Evolutionary conservation across 2,797 vertebrate species (phyloP).

Genomic region (Sitta carolinensis): DNA sequence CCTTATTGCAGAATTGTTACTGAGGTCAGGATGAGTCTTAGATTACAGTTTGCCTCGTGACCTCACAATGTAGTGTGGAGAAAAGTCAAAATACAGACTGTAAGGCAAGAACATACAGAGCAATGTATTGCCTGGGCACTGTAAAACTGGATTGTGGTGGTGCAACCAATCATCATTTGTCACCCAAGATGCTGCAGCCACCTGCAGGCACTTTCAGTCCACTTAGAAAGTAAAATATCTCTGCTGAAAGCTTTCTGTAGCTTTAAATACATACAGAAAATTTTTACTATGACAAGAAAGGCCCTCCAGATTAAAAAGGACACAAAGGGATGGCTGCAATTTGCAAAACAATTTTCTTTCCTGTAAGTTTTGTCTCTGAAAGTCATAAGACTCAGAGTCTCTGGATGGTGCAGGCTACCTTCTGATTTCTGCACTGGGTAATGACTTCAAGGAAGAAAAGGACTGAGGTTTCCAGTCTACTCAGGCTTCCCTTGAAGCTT

Average conservation of each 20-base stretch:
- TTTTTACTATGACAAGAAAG: not conserved
- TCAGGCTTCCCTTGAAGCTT: not conserved
- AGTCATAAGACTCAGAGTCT: not conserved
- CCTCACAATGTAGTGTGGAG: not conserved
- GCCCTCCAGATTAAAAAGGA: not conserved
- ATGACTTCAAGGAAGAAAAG: not conserved
- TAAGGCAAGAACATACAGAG: not conserved
- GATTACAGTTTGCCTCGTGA: not conserved
- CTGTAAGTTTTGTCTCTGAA: not conserved
- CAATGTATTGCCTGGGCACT: not conserved
- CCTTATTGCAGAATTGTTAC: not conserved
- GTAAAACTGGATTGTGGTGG: not conserved
- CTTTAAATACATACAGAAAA: not conserved
- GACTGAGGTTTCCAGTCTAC: not conserved
- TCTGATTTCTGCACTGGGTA: not conserved
- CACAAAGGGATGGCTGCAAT: not conserved
- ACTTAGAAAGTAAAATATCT: not conserved
- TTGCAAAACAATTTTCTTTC: not conserved
- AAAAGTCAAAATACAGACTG: not conserved
- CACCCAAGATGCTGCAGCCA: not conserved
- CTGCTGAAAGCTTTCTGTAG: not conserved
- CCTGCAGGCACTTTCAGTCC: not conserved
- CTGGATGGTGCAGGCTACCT: not conserved
- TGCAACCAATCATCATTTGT: not conserved
- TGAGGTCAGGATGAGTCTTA: not conserved